Evolutionary conservation across 1,140 invertebrate genomes (phyloP), one percentile per base, ranked within the genome.

Genomic region (Probaryconus sp.): DNA sequence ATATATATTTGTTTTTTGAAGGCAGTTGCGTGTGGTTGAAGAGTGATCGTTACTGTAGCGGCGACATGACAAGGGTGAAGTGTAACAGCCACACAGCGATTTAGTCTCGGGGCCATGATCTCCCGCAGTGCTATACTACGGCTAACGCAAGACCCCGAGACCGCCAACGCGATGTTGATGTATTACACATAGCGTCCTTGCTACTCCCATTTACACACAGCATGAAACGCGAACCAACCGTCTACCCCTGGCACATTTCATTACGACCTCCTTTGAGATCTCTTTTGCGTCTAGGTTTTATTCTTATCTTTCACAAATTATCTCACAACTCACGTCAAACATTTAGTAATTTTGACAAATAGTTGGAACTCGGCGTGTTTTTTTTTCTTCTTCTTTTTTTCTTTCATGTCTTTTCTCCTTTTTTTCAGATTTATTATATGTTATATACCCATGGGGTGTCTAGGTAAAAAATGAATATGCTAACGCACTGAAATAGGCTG

Each of bases 181-280:
- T 56, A 74, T 74, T 35, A 35, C 33, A 35, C 35, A 45, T 47
- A 20, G 35, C 51, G 17, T 47, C 50, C 31, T 48, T 64, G 45
- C 60, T 68, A 69, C 56, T 43, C 75, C 35, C 63, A 65, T 72
- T 63, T 73, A 64, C 72, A 73, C 53, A 51, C 69, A 76, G 69
- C 69, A 24, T 48, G 72, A 26, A 63, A 21, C 37, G 60, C 64
- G 13, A 38, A 53, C 64, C 75, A 56, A n/a, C 76, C 26, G 47
- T 61, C 56, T 53, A 37, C 26, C 38, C n/a, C 13, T 30, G 24
- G 11, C 53, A 37, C 30, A 28, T 78, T 68, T 76, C 55, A 70
- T 78, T 69, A 58, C 42, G 64, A 40, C 61, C 28, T 55, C 51
- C 21, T 38, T 35, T 24, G 21, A 38, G 33, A 53, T 11, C 13